phyloP scores from a whole-genome alignment of 2,888 invertebrate species.

The Morpho achilles region DNA sequence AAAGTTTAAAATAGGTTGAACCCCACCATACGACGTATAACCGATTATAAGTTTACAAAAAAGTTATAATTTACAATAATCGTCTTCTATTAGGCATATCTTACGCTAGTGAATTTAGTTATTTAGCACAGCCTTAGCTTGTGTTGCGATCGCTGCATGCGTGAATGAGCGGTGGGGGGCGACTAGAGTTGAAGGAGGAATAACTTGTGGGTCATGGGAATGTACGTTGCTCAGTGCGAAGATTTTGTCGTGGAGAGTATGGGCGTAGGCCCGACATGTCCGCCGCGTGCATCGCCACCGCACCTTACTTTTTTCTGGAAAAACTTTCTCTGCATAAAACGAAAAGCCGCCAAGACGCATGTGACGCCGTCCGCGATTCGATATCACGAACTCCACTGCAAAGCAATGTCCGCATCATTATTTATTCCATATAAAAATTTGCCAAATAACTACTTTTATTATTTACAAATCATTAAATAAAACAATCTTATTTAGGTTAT shows the following conservation, averaged over 20 bases:
- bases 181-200: constrained; percentile 35
- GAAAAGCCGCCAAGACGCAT: constrained; percentile 74
- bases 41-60: too few species aligned
- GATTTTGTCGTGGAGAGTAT: constrained; percentile 71
- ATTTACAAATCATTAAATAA: too few species aligned
- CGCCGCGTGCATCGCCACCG: constrained; percentile 75
- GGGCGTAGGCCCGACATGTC: constrained; percentile 73
- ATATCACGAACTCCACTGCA: constrained; percentile 78
- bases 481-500: too few species aligned
- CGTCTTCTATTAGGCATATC: too few species aligned
- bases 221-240: constrained; percentile 73
- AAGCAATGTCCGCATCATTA: constrained; percentile 54
- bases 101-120: constrained; percentile 38
- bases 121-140: constrained; percentile 56
- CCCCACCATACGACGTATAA: too few species aligned
- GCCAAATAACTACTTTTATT: too few species aligned
- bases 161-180: constrained; percentile 33
- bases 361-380: constrained; percentile 72
- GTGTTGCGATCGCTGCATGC: constrained; percentile 41
- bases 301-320: constrained; percentile 74
- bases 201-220: constrained; percentile 62
- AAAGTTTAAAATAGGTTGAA: too few species aligned
- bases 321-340: constrained; percentile 76
- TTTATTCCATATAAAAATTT: constrained; percentile 17
- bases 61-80: too few species aligned